Evolutionary conservation across 2,113 vertebrate genomes (phyloP), one percentile per base, ranked within the genome.

Genomic region (Synchiropus splendidus): DNA sequence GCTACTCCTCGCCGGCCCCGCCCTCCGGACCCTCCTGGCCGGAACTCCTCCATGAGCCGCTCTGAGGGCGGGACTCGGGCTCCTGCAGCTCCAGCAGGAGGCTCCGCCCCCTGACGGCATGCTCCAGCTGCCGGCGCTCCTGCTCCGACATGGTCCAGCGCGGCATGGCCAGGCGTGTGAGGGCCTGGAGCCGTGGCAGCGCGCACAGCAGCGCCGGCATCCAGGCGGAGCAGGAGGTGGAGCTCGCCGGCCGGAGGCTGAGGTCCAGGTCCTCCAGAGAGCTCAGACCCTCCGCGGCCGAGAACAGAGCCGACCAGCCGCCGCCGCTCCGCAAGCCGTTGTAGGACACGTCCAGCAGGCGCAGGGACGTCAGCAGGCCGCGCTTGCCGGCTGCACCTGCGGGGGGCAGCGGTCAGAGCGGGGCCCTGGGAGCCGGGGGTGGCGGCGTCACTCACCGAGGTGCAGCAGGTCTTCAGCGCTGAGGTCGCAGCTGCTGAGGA

Each of bases 401-500:
- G 16, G 34, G 4, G 15, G 31, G 43, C 13, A 27, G 21, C 21
- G 8, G 21, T 27, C 21, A 8, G n/a, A n/a, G n/a, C n/a, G n/a
- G n/a, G n/a, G n/a, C n/a, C 21, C 21, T 27, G 21, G 21, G 4
- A 5, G 8, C 21, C 21, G 4, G 21, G 21, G 8, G 4, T 8
- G 4, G 4, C 21, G 8, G 37, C 30, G 42, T 52, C 35, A 12
- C 45, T 67, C 78, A 94, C 91, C 89, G 17, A 96, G 54, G 49
- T 87, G 61, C 40, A 47, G 60, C 65, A 92, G 12, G 50, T 93
- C 91, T 4, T 86, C 75, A 0, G 80, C 80, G 15, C 77, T 79
- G 75, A 96, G 85, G 39, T 85, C 82, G 58, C 91, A 96, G 88
- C 92, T 95, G 82, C 88, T 89, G 75, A 93, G 83, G 56, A 75